Evolutionary conservation across 1,140 invertebrate genomes (phyloP).

Genomic region (Lycorma delicatula): DNA sequence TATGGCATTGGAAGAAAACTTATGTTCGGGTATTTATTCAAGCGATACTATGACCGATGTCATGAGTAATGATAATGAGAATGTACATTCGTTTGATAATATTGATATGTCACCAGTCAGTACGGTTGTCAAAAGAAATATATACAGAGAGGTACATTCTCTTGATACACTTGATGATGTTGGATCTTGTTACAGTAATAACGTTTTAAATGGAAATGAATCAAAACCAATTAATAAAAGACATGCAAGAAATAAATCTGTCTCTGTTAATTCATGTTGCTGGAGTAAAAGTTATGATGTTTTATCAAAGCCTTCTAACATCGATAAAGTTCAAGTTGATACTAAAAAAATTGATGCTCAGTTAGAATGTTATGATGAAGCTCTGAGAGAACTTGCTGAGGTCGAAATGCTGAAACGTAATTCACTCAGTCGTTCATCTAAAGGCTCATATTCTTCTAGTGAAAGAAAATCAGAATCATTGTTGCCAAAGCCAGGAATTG

Average conservation of each 20-base stretch:
- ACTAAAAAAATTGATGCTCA: constrained; percentile 28
- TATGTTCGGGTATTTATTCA: not conserved
- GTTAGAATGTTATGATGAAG: constrained; percentile 31
- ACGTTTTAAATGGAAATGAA: constrained; percentile 11
- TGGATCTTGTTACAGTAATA: constrained; percentile 7
- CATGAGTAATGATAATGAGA: constrained; percentile 1
- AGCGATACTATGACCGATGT: not conserved
- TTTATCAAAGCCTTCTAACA: constrained; percentile 9
- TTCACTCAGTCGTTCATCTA: not conserved
- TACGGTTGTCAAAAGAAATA: constrained; percentile 20
- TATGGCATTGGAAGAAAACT: not conserved
- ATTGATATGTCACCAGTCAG: constrained; percentile 11
- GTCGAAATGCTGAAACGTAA: constrained; percentile 14
- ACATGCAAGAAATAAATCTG: constrained; percentile 25
- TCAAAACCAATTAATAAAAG: constrained; percentile 2
- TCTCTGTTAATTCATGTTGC: constrained; percentile 13
- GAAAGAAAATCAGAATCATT: no score
- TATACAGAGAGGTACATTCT: constrained; percentile 26
- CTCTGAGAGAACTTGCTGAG: constrained; percentile 28
- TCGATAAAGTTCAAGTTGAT: constrained; percentile 13
- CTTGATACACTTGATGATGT: constrained; percentile 23
- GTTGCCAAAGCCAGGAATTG: no score
- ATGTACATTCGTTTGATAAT: constrained; percentile 11
- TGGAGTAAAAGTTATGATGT: constrained; percentile 26
- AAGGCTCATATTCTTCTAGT: no score